phyloP scores from a whole-genome alignment of 2,113 vertebrate genomes.

The Grammomys dolichurus region DNA sequence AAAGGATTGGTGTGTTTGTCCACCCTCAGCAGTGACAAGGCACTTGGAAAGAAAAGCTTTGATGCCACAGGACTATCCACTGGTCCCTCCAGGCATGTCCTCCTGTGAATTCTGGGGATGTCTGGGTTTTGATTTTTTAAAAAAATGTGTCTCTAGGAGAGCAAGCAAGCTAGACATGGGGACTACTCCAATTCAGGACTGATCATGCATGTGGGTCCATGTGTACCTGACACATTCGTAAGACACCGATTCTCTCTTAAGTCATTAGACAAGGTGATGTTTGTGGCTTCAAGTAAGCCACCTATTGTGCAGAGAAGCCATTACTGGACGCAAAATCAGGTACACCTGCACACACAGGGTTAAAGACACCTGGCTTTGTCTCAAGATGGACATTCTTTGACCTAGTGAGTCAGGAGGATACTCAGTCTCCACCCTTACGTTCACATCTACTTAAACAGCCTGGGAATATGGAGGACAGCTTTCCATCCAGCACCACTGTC shows the following conservation, averaged over 20 bases:
- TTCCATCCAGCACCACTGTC: not conserved
- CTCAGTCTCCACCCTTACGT: not conserved
- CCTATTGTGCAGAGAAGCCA: not conserved
- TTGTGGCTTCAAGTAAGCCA: not conserved
- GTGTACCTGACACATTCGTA: not conserved
- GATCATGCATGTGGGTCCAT: fast-evolving
- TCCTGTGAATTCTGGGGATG: not conserved
- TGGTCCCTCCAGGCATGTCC: not conserved
- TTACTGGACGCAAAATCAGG: not conserved
- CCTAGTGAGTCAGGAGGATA: not conserved
- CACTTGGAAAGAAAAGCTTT: not conserved
- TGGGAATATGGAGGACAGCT: not conserved
- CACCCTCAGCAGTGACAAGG: fast-evolving
- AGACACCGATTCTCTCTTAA: not conserved
- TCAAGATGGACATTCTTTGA: not conserved
- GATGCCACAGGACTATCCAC: fast-evolving
- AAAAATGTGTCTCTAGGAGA: not conserved
- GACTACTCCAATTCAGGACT: not conserved
- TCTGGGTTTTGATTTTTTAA: not conserved
- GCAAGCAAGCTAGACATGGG: not conserved
- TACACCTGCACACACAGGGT: not conserved
- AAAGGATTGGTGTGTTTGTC: not conserved
- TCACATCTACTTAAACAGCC: too few species aligned
- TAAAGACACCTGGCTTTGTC: not conserved
- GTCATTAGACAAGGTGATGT: not conserved